A percentile compares a stretch with the other conserved stretches of the same genome.
Conservation (phyloP, 2,888 invertebrate genomes). For the Hydroisotoma schaefferi region DNA sequence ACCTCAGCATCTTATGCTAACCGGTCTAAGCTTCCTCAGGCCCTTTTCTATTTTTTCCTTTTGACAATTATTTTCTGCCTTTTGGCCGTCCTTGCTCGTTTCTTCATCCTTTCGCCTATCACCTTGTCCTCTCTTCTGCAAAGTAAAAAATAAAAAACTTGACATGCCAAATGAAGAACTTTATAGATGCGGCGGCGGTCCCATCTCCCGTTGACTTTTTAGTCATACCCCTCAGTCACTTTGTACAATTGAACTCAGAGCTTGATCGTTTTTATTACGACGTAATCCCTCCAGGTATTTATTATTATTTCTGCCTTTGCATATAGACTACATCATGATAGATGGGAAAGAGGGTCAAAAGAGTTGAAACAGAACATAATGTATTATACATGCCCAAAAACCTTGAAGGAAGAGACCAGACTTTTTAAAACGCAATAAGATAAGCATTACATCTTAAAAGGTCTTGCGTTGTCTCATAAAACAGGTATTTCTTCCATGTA, state of each 20-base stretch:
- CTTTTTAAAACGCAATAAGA: too few species aligned
- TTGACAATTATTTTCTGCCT: conserved; percentile 18
- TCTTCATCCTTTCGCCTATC: conserved; percentile 14
- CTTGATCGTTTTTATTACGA: conserved; percentile 3
- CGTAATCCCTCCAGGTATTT: conserved; percentile 11
- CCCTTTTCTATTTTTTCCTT: conserved; percentile 22
- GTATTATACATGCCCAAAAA: too few species aligned
- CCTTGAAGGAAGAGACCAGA: too few species aligned
- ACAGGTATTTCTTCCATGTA: too few species aligned
- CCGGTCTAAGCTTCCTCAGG: conserved; percentile 30
- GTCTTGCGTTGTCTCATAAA: too few species aligned
- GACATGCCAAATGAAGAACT: neutral
- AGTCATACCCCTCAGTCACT: conserved; percentile 2
- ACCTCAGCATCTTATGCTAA: conserved; percentile 18
- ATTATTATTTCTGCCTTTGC: conserved; percentile 12
- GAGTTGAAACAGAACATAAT: too few species aligned
- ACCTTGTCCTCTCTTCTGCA: conserved; percentile 10
- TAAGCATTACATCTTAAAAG: too few species aligned
- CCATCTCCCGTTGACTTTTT: conserved; percentile 9
- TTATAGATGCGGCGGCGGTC: neutral
- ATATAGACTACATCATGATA: conserved; percentile 8
- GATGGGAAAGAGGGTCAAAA: too few species aligned
- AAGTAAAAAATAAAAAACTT: neutral
- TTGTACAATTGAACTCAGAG: too few species aligned
- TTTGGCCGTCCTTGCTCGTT: conserved; percentile 13